Conservation (phyloP, 2,113 vertebrate species). For the Orientallactaga bullata region DNA sequence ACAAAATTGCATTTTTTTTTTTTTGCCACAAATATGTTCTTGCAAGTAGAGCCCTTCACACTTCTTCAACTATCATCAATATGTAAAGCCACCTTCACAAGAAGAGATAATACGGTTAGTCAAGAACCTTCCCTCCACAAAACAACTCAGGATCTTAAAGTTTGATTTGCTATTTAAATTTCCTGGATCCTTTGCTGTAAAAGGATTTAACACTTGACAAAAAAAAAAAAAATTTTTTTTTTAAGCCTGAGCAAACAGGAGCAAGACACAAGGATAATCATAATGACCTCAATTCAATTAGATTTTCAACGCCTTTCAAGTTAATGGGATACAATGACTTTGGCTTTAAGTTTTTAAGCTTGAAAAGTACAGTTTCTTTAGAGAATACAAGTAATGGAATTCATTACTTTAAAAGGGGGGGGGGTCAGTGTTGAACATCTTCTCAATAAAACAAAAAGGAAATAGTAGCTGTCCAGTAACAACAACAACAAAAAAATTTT, state of each 20-base stretch:
- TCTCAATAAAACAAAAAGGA: neutral
- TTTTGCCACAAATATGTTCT: neutral
- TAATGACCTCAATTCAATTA: slow-evolving; percentile 61
- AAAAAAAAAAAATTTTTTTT: slow-evolving; percentile 10
- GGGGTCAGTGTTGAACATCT: neutral
- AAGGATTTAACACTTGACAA: slow-evolving; percentile 62
- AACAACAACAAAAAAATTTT: neutral
- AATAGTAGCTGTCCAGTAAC: neutral
- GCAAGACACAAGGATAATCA: slow-evolving; percentile 49
- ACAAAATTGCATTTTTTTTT: neutral
- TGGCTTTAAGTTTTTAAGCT: slow-evolving; percentile 10
- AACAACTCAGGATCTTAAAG: neutral
- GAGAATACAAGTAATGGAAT: slow-evolving; percentile 45
- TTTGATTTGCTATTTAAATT: slow-evolving; percentile 26
- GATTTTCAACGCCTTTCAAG: slow-evolving; percentile 57
- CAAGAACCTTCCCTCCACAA: neutral
- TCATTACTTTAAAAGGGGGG: neutral
- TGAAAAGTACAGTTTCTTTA: slow-evolving; percentile 49
- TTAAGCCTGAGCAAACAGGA: slow-evolving; percentile 27
- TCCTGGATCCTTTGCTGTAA: slow-evolving; percentile 32
- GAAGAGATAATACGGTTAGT: neutral
- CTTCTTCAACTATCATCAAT: neutral
- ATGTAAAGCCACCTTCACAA: neutral
- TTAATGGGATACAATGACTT: neutral
- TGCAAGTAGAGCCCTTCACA: neutral